A percentile compares a stretch with the other conserved stretches of the same genome.
phyloP scores from a whole-genome alignment of 2,797 vertebrate genomes.

The Cryptoprocta ferox region DNA sequence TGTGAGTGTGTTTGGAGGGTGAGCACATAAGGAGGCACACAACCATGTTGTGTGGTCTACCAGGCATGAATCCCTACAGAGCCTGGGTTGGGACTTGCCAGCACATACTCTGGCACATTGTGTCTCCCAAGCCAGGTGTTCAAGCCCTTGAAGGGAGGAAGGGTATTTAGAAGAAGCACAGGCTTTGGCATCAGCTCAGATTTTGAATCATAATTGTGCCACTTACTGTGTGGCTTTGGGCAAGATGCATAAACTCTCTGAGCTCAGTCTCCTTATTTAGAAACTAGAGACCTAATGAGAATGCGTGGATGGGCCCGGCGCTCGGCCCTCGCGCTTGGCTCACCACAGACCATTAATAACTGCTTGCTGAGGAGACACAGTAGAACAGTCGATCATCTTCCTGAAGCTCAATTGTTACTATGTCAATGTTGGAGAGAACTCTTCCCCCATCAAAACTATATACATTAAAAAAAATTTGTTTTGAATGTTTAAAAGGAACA shows the following conservation, averaged over 20 bases:
- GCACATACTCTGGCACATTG: fast-evolving
- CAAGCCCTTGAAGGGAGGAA: background rate
- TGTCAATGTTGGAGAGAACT: background rate
- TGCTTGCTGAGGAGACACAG: background rate
- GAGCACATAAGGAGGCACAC: background rate
- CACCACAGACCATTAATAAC: background rate
- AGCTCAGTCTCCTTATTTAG: conserved; percentile 16
- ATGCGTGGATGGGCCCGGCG: background rate
- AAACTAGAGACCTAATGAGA: background rate
- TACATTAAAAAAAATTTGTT: background rate
- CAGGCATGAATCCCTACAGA: background rate
- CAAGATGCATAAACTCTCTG: background rate
- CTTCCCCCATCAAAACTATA: background rate
- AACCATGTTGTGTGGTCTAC: background rate
- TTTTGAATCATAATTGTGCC: background rate
- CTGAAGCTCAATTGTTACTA: background rate
- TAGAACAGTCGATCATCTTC: background rate
- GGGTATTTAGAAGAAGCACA: background rate
- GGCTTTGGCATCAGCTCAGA: background rate
- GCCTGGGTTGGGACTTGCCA: background rate
- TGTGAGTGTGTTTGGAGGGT: background rate
- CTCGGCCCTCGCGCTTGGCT: background rate
- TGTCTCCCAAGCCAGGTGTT: background rate
- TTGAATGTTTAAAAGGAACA: background rate
- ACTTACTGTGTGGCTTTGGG: conserved; percentile 5